A percentile compares a stretch with the other conserved stretches of the same genome.
phyloP scores from a whole-genome alignment of 2,888 invertebrate genomes.

The Oxytorus armatus region DNA sequence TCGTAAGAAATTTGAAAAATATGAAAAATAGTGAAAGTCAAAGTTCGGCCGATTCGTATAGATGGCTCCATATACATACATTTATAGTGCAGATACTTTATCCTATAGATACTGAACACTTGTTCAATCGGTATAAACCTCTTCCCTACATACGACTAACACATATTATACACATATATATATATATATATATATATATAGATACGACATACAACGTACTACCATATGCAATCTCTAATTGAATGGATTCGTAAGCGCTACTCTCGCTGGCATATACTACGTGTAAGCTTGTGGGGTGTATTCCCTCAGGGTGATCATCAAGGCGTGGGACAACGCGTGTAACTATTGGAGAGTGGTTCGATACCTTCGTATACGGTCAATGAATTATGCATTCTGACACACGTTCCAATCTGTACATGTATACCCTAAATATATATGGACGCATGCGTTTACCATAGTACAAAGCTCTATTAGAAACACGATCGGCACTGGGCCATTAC shows the following conservation, averaged over 20 bases:
- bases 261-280: slow-evolving; percentile 24
- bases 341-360: slow-evolving; percentile 25
- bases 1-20: too few relatives aligned
- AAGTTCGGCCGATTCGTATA: too few relatives aligned
- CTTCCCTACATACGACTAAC: background rate
- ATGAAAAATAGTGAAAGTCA: too few relatives aligned
- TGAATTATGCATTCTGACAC: slow-evolving; percentile 57
- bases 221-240: slow-evolving; percentile 57
- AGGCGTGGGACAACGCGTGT: slow-evolving; percentile 46
- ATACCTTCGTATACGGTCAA: slow-evolving; percentile 42
- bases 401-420: slow-evolving; percentile 35
- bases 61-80: too few relatives aligned
- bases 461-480: slow-evolving; percentile 12
- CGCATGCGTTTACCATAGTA: background rate
- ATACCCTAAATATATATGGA: background rate
- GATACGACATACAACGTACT: background rate
- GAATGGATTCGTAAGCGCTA: slow-evolving; percentile 59
- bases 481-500: background rate
- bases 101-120: slow-evolving; percentile 4
- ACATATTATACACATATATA: background rate
- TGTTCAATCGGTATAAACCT: background rate
- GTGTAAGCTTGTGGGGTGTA: slow-evolving; percentile 29
- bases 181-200: background rate
- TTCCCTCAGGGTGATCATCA: slow-evolving; percentile 58
- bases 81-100: background rate